Percentiles rank a stretch among this genome's conserved stretches.
phyloP scores from a whole-genome alignment of 2,113 vertebrate genomes.

The Channa maculata region DNA sequence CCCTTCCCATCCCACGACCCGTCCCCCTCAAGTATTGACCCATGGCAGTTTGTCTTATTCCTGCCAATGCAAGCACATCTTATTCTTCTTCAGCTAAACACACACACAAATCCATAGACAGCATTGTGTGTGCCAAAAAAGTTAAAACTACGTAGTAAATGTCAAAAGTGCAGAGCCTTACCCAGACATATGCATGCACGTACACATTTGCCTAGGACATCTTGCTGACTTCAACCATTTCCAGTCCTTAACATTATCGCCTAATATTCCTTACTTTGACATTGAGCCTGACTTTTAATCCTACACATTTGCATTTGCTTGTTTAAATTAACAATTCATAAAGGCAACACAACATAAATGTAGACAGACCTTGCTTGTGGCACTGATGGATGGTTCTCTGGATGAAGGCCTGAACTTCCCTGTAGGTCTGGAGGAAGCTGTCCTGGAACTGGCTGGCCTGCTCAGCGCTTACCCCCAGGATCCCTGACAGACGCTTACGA shows the following conservation, averaged over 20 bases:
- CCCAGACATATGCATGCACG: background rate
- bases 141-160: background rate
- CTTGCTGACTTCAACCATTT: background rate
- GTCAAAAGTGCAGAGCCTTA: conserved; percentile 15
- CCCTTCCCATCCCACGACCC: conserved; percentile 8
- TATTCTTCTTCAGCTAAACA: conserved; percentile 36
- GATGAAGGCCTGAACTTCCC: conserved; percentile 88
- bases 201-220: background rate
- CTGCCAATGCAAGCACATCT: conserved; percentile 70
- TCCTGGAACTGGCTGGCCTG: conserved; percentile 90
- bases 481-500: conserved; percentile 88
- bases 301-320: background rate
- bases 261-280: background rate
- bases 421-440: conserved; percentile 90
- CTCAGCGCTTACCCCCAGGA: conserved; percentile 84
- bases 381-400: conserved; percentile 87
- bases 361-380: conserved; percentile 81
- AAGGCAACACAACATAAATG: background rate
- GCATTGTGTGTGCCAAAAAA: background rate
- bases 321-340: background rate
- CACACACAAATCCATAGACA: conserved; percentile 21
- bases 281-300: background rate
- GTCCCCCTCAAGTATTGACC: conserved; percentile 69
- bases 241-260: background rate
- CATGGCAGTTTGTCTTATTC: conserved; percentile 70